Evolutionary conservation across 2,888 invertebrate species (phyloP).

Genomic region (Pardosa pseudoannulata): DNA sequence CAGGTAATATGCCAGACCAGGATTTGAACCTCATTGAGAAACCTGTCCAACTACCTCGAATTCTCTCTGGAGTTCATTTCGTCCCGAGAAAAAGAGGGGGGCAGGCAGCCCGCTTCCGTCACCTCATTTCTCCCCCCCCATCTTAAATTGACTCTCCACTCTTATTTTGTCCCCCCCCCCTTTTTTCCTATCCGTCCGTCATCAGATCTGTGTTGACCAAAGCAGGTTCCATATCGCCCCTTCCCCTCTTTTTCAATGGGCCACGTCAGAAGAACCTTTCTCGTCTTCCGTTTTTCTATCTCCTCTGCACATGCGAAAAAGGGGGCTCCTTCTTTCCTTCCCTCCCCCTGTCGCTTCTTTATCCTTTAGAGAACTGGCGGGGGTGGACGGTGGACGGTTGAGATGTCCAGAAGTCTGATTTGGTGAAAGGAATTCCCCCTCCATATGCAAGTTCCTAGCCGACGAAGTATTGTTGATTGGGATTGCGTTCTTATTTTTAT

Average conservation of each 20-base stretch:
- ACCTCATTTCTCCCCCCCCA: background rate
- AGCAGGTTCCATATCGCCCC: constrained; percentile 30
- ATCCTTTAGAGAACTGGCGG: background rate
- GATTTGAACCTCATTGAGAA: too few species aligned
- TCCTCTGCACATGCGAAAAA: background rate
- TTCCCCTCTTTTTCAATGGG: constrained; percentile 41
- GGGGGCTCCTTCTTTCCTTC: background rate
- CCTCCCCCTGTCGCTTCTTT: background rate
- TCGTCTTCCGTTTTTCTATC: constrained; percentile 49
- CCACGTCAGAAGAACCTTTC: constrained; percentile 41
- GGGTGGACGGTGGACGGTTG: background rate
- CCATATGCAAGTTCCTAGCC: background rate
- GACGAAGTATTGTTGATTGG: constrained; percentile 6
- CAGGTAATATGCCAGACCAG: too few species aligned
- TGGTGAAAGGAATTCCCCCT: background rate
- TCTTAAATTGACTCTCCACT: constrained; percentile 55
- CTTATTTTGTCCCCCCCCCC: constrained; percentile 15
- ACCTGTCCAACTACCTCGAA: background rate
- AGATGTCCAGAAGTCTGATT: constrained; percentile 16
- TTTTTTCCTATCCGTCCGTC: constrained; percentile 13
- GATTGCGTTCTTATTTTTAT: background rate
- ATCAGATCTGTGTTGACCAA: constrained; percentile 37
- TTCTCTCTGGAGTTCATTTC: background rate
- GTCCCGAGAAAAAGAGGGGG: background rate
- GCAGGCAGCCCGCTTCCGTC: constrained; percentile 9